Evolutionary conservation across 1,140 invertebrate species (phyloP), one percentile per base, ranked within the genome.

Genomic region (Dufourea novaeangliae): DNA sequence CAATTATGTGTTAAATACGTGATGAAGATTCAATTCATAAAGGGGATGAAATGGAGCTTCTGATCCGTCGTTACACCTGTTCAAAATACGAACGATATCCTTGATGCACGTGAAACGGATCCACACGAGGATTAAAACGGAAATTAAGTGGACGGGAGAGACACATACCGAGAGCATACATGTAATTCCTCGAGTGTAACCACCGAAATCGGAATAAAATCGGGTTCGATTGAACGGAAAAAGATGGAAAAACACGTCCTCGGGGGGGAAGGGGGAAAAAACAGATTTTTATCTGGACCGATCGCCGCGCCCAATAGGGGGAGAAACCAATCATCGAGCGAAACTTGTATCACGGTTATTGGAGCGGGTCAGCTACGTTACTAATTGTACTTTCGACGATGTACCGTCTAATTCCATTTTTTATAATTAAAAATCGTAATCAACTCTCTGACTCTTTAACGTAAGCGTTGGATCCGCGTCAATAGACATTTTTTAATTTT

Each of bases 41-140:
- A n/a, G 67, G 27, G 67, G 37, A 29, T 17, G 67, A 80, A 72
- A 79, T 52, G 61, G 79, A 79, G n/a, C 72, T 80, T 71, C 34
- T 68, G 76, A 72, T 61, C 44, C 27, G 52, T 22, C 11, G 5
- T n/a, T 25, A 22, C 37, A n/a, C 46, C 52, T 44, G 62, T 75
- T 32, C 14, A 2, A 32, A n/a, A 14, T 20, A 14, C 27, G 62
- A 59, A 11, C 27, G 52, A 76, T 70, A 80, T 82, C 69, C 41
- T 56, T 37, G 54, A 14, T 11, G 12, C 7, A 2, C 12, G 12
- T 7, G 4, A 63, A 25, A 44, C 1, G 20, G 22, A 41, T 2
- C 5, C 14, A 41, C 3, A 44, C 5, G n/a, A 7, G 32, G 25
- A 25, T 20, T 6, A 25, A 41, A 37, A 34, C 5, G 1, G 50